These are phyloP conservation scores for Clunio marinus DNA, from an alignment of 2,888 invertebrate species.

Conservation along the genomic window DNA sequence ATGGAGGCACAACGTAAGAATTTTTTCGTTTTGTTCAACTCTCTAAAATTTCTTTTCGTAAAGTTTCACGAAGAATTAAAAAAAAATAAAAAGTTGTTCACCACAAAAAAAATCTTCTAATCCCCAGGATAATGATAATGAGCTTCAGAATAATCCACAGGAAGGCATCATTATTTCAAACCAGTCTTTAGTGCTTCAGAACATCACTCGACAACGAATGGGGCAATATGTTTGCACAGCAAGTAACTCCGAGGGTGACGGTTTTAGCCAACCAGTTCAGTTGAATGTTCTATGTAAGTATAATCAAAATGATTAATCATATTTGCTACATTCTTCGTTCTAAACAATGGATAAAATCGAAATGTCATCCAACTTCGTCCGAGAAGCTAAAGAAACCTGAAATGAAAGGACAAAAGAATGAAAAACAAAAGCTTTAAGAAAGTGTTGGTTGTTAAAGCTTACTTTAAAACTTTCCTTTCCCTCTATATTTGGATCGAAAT, in stretches of 20 bases:
- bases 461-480: not conserved
- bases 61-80: constrained; percentile 5
- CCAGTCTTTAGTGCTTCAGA: constrained; percentile 75
- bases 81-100: no score
- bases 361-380: constrained; percentile 17
- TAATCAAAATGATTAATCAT: constrained; percentile 6
- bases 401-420: not conserved
- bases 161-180: constrained; percentile 76
- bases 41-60: no score
- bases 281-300: constrained; percentile 72
- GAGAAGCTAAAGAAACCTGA: not conserved
- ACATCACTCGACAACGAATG: constrained; percentile 65
- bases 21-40: no score
- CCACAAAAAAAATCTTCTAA: constrained; percentile 44
- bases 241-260: constrained; percentile 72
- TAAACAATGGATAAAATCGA: not conserved
- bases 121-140: constrained; percentile 63
- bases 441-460: not conserved
- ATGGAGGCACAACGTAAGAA: constrained; percentile 64
- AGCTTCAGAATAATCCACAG: constrained; percentile 64
- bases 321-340: not conserved
- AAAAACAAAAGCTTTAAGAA: not conserved
- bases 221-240: constrained; percentile 75
- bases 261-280: constrained; percentile 66
- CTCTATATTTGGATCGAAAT: not conserved